These are phyloP conservation scores for Gopherus flavomarginatus DNA, from an alignment of 2,113 vertebrate species.

Conservation along the genomic window DNA sequence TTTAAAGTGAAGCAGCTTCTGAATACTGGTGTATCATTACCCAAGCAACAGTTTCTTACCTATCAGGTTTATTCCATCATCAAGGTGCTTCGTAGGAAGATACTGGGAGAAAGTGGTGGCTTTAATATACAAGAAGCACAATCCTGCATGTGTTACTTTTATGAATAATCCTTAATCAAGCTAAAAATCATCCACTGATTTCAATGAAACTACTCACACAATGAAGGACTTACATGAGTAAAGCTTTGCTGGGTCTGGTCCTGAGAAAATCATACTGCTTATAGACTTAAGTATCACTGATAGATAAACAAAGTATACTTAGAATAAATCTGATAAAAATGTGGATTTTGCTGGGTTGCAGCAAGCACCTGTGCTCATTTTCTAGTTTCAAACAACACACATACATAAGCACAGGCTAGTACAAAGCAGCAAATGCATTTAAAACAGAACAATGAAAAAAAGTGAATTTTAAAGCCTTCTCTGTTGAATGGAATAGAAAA, in stretches of 20 bases:
- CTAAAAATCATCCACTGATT: accelerated
- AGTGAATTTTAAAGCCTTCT: not conserved
- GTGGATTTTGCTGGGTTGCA: not conserved
- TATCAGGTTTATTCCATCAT: not conserved
- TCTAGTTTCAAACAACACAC: not conserved
- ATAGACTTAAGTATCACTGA: not conserved
- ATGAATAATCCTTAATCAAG: not conserved
- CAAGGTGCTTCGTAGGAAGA: not conserved
- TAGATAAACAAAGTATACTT: not conserved
- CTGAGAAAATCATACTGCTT: not conserved
- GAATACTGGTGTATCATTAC: not conserved
- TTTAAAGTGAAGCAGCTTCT: not conserved
- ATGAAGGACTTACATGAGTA: not conserved
- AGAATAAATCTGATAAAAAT: no score
- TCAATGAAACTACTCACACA: not conserved
- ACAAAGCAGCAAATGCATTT: not conserved
- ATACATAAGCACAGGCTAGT: not conserved
- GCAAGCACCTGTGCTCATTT: not conserved
- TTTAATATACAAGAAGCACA: not conserved
- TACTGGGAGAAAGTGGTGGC: not conserved
- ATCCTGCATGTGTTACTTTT: not conserved
- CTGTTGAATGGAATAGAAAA: not conserved
- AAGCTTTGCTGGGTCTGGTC: not conserved
- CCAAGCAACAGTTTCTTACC: not conserved
- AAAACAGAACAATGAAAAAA: not conserved